Evolutionary conservation across 2,113 vertebrate species (phyloP), one percentile per base, ranked within the genome.

Genomic region (Melanerpes aurifrons): DNA sequence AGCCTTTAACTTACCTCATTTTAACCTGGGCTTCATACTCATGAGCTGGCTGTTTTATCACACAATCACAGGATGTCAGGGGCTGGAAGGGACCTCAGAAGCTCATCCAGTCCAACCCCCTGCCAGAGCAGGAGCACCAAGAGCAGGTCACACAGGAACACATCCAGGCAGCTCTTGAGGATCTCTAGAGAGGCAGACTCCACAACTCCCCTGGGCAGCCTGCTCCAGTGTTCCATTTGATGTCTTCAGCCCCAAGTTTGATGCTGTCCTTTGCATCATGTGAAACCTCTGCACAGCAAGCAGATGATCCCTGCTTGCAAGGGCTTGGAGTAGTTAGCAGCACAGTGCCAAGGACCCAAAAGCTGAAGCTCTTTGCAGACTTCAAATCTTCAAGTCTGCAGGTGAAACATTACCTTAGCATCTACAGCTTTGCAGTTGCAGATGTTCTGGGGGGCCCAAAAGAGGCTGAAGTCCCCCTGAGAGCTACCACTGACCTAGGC

Each of bases 271-370:
- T n/a, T 48, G 32, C 12, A 3, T 21, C 3, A 0, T 13, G 12
- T 0, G 0, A 54, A 66, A 37, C 45, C 43, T 56, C 3, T 0
- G 83, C 45, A 7, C 37, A 37, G 3, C 0, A 14, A 35, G 31
- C 9, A n/a, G 43, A 6, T 40, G 17, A 26, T 37, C 58, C 17
- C 48, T 20, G 24, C 28, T 87, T 7, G 31, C 28, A 37, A 48
- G 28, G 21, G 11, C 43, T 26, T 32, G 58, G 21, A 48, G 28
- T 1, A 53, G 22, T 53, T 47, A 74, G 47, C 19, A 32, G 29
- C 62, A 71, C 2, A 32, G 28, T 10, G 3, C 12, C 56, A 21
- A 61, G 8, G 21, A 62, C 35, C 64, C 26, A 57, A 43, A 61
- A 21, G 37, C 5, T 17, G 61, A 64, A 86, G 12, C 2, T 10